phyloP scores from a whole-genome alignment of 2,113 vertebrate genomes.

The Pyrgilauda ruficollis region DNA sequence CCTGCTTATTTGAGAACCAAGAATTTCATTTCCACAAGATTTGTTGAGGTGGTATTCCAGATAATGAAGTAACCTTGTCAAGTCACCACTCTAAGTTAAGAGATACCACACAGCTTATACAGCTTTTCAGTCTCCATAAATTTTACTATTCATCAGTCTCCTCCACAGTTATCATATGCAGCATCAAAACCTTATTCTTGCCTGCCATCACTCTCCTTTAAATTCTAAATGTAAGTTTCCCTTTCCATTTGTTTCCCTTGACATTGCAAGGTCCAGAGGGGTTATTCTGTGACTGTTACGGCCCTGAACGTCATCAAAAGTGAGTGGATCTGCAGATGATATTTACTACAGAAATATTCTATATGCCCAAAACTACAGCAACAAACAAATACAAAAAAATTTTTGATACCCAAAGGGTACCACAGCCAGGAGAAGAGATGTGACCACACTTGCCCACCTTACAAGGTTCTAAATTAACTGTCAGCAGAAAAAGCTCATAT shows the following conservation, averaged over 20 bases:
- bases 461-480: neutral
- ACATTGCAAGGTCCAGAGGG: neutral
- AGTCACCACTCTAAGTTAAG: neutral
- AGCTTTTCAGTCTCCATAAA: neutral
- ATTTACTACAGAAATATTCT: neutral
- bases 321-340: neutral
- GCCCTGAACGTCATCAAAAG: neutral
- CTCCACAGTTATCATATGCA: neutral
- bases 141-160: neutral
- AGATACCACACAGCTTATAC: neutral
- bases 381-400: neutral
- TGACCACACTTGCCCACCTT: accelerated
- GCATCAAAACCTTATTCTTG: neutral
- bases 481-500: neutral
- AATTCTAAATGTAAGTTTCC: neutral
- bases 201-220: neutral
- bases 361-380: neutral
- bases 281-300: neutral
- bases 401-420: neutral
- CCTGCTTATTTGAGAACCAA: neutral
- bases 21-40: neutral
- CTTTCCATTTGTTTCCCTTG: neutral
- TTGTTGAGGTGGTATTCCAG: neutral
- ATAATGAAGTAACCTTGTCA: neutral
- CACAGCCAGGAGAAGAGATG: neutral